phyloP scores from a whole-genome alignment of 2,888 invertebrate species.

The Thumatha senex region DNA sequence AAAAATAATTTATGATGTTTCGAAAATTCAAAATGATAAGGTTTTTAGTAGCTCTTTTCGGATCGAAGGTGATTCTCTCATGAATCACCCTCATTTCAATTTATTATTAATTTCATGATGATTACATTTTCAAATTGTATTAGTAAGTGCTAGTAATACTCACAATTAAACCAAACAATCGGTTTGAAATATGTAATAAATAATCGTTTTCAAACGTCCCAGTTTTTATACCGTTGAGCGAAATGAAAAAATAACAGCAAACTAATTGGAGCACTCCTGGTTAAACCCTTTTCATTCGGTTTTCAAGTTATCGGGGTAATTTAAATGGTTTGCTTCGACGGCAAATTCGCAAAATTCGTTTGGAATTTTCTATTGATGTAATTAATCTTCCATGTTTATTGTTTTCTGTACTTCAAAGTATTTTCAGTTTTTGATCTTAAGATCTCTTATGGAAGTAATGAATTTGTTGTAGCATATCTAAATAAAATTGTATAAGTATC shows the following conservation, averaged over 20 bases:
- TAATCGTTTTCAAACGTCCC: constrained; percentile 61
- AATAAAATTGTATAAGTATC: too few relatives aligned
- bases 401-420: constrained; percentile 28
- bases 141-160: background rate
- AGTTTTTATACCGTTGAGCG: constrained; percentile 57
- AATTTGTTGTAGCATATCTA: background rate
- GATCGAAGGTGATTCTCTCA: too few relatives aligned
- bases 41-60: too few relatives aligned
- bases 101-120: background rate
- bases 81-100: too few relatives aligned
- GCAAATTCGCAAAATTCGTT: constrained; percentile 62
- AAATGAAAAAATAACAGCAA: constrained; percentile 81
- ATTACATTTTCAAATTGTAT: background rate
- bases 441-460: background rate
- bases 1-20: too few relatives aligned
- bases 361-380: constrained; percentile 54
- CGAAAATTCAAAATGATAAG: too few relatives aligned
- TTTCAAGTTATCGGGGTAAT: constrained; percentile 79
- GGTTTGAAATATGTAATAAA: constrained; percentile 26
- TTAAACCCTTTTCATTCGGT: constrained; percentile 77
- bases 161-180: constrained; percentile 7
- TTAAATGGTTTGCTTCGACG: constrained; percentile 76
- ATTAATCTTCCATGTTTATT: constrained; percentile 39
- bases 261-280: constrained; percentile 79
- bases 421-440: constrained; percentile 16